These are phyloP conservation scores for Mellivora capensis DNA, from an alignment of 2,113 vertebrate genomes.

Conservation along the genomic window DNA sequence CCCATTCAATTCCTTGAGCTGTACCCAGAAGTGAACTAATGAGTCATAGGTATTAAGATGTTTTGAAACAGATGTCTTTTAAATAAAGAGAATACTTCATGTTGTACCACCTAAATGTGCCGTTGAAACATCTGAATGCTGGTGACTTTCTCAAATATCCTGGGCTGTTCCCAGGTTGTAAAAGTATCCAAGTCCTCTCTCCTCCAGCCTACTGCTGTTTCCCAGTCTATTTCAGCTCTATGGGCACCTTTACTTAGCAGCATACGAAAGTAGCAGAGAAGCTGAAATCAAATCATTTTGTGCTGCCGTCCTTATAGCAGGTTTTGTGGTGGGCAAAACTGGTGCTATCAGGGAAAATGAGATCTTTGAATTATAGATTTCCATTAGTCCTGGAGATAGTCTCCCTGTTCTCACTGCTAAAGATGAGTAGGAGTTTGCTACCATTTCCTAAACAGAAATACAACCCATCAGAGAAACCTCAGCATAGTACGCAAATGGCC, in stretches of 20 bases:
- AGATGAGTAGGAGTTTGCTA: not conserved
- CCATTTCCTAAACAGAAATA: not conserved
- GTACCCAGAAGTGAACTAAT: not conserved
- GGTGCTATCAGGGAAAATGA: not conserved
- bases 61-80: constrained; percentile 22
- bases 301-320: not conserved
- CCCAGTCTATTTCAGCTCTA: not conserved
- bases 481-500: not conserved
- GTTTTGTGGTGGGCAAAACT: not conserved
- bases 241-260: not conserved
- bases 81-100: constrained; percentile 33
- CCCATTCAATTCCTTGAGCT: not conserved
- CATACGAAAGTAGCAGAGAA: not conserved
- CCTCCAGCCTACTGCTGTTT: not conserved
- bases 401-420: not conserved
- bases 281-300: not conserved
- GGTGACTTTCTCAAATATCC: constrained; percentile 19
- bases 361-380: not conserved
- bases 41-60: not conserved
- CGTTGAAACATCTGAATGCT: not conserved
- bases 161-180: not conserved
- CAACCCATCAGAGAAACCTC: not conserved
- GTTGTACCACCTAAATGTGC: not conserved
- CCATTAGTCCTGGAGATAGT: not conserved
- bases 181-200: not conserved